phyloP scores from a whole-genome alignment of 1,140 invertebrate genomes.

The Pseudachorutes palmiensis region DNA sequence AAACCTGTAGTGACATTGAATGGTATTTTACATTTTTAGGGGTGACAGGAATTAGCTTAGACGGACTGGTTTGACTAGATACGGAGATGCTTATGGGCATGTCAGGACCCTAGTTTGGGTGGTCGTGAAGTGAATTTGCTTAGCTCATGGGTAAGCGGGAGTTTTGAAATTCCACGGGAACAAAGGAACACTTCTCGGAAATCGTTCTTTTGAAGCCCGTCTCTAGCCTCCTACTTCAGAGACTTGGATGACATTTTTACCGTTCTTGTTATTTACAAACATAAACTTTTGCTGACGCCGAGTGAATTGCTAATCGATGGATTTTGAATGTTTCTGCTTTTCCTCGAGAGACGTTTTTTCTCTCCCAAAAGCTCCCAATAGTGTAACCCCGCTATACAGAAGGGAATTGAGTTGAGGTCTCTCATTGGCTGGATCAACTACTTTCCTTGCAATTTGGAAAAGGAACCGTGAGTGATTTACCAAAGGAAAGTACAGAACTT shows the following conservation, averaged over 20 bases:
- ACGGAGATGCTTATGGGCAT: too few relatives aligned
- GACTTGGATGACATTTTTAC: slow-evolving; percentile 5
- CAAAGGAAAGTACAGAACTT: neutral
- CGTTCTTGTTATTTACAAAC: slow-evolving; percentile 7
- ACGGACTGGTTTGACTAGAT: too few relatives aligned
- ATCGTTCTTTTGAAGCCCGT: too few relatives aligned
- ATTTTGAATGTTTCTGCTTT: slow-evolving; percentile 1
- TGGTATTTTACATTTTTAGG: neutral
- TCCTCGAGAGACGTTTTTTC: neutral
- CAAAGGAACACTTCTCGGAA: too few relatives aligned
- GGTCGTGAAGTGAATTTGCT: too few relatives aligned
- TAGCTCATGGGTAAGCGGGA: too few relatives aligned
- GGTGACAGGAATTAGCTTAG: too few relatives aligned
- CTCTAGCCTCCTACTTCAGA: neutral
- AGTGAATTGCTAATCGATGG: slow-evolving; percentile 9
- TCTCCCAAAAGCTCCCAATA: neutral
- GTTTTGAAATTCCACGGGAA: too few relatives aligned
- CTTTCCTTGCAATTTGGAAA: neutral
- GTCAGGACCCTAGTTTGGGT: too few relatives aligned
- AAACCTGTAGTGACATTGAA: neutral
- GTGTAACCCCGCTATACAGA: neutral
- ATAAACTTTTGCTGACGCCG: slow-evolving; percentile 7
- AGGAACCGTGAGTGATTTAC: neutral
- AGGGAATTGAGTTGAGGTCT: neutral
- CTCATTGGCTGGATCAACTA: neutral